phyloP scores from a whole-genome alignment of 2,797 vertebrate genomes.

The Carcharodon carcharias region DNA sequence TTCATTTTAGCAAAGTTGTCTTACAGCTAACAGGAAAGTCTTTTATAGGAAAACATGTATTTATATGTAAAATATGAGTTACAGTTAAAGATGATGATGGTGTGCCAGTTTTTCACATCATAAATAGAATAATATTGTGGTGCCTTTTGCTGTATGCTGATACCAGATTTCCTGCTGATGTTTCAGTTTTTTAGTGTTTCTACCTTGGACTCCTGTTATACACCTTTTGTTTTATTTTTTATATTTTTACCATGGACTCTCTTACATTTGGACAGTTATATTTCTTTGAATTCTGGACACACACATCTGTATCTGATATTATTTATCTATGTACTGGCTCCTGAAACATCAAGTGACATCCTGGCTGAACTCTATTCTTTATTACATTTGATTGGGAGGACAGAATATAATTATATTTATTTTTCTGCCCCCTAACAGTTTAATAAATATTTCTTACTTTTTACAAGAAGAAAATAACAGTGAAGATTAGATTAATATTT shows the following conservation, averaged over 20 bases:
- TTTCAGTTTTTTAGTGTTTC: slow-evolving; percentile 88
- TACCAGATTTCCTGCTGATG: slow-evolving; percentile 75
- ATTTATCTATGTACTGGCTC: slow-evolving; percentile 14
- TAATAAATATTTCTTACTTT: slow-evolving; percentile 25
- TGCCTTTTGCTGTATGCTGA: slow-evolving; percentile 98
- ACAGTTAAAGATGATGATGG: slow-evolving; percentile 87
- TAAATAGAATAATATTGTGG: slow-evolving; percentile 98
- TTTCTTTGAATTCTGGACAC: slow-evolving; percentile 21
- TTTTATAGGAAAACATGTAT: slow-evolving; percentile 93
- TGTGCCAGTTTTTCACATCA: slow-evolving; percentile 98
- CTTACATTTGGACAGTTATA: slow-evolving; percentile 64
- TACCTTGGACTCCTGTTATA: slow-evolving; percentile 79
- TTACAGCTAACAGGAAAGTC: slow-evolving; percentile 98
- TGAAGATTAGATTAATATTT: slow-evolving; percentile 25
- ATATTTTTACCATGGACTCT: slow-evolving; percentile 57
- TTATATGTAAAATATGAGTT: slow-evolving; percentile 99
- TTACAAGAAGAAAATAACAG: neutral
- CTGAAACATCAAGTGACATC: neutral
- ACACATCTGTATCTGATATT: neutral
- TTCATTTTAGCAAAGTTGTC: slow-evolving; percentile 99
- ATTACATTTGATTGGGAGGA: slow-evolving; percentile 11
- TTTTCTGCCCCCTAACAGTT: neutral
- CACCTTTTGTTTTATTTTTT: slow-evolving; percentile 53
- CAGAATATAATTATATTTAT: slow-evolving; percentile 3
- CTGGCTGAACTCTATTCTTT: slow-evolving; percentile 26